These are phyloP conservation scores for Lepetodrilus schrolli DNA, from an alignment of 2,888 invertebrate species.

Conservation along the genomic window DNA sequence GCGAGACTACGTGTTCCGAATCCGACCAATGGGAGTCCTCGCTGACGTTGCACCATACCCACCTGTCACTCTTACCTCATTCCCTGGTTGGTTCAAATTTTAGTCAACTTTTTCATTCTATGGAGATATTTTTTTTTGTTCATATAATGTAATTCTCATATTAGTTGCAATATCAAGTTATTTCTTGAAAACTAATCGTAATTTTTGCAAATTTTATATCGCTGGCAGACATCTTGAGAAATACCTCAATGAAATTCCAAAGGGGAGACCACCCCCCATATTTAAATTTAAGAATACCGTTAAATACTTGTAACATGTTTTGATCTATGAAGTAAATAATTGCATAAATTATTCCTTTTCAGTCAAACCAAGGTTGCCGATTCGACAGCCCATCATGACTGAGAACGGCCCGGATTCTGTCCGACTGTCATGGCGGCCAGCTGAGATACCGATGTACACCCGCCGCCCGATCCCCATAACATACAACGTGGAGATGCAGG, in stretches of 20 bases:
- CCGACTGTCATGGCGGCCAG: slow-evolving; percentile 65
- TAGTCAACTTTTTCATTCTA: too few relatives aligned
- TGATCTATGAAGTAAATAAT: too few relatives aligned
- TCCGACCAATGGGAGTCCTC: slow-evolving; percentile 95
- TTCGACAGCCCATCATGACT: slow-evolving; percentile 51
- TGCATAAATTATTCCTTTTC: slow-evolving; percentile 1
- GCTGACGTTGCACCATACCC: slow-evolving; percentile 87
- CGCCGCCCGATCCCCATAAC: slow-evolving; percentile 54
- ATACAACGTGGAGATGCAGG: slow-evolving; percentile 62
- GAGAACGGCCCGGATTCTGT: slow-evolving; percentile 59
- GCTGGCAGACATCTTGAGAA: too few relatives aligned
- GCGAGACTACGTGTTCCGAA: slow-evolving; percentile 94
- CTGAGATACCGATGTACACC: slow-evolving; percentile 59
- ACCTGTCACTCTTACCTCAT: slow-evolving; percentile 57
- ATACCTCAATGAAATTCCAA: too few relatives aligned
- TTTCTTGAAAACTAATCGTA: too few relatives aligned
- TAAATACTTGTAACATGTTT: too few relatives aligned
- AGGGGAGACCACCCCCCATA: too few relatives aligned
- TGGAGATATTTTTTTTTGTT: too few relatives aligned
- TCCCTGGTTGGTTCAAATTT: slow-evolving; percentile 53
- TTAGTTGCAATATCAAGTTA: too few relatives aligned
- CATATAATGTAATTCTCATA: too few relatives aligned
- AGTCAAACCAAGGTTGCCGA: slow-evolving; percentile 61
- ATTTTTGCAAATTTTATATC: too few relatives aligned
- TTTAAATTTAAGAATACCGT: too few relatives aligned